These are phyloP conservation scores for Eulemur rubriventer DNA, from an alignment of 2,797 vertebrate species.

Conservation along the genomic window DNA sequence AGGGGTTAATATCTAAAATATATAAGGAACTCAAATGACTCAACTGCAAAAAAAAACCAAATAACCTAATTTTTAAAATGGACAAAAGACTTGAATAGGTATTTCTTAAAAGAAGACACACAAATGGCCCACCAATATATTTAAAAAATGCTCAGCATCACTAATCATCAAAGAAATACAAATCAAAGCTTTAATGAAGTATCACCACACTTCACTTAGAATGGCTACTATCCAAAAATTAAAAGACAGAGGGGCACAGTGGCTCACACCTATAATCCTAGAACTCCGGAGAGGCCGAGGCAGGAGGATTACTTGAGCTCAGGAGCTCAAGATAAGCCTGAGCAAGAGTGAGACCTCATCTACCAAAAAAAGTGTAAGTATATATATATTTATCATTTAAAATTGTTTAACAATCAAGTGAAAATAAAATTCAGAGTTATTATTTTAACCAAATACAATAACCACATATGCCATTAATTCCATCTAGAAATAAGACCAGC, in stretches of 20 bases:
- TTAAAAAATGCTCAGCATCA: background rate
- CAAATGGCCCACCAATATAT: background rate
- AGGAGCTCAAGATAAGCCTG: too few relatives aligned
- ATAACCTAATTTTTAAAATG: background rate
- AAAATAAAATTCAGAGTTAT: background rate
- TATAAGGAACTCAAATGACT: background rate
- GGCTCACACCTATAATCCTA: too few relatives aligned
- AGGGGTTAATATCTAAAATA: background rate
- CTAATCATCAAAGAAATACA: background rate
- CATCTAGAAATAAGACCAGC: background rate
- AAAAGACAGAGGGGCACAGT: background rate
- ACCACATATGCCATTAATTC: background rate
- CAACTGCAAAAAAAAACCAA: background rate
- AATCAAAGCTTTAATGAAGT: background rate
- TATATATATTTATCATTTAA: background rate
- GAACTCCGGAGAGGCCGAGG: too few relatives aligned
- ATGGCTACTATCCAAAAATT: background rate
- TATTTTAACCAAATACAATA: background rate
- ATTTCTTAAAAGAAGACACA: background rate
- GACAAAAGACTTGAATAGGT: background rate
- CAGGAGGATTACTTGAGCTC: too few relatives aligned
- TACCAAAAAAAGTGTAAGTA: too few relatives aligned
- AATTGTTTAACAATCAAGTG: background rate
- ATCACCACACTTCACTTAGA: background rate
- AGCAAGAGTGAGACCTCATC: too few relatives aligned